These are phyloP conservation scores for Gymnocephalus cernua DNA, from an alignment of 2,113 vertebrate species.

Conservation along the genomic window DNA sequence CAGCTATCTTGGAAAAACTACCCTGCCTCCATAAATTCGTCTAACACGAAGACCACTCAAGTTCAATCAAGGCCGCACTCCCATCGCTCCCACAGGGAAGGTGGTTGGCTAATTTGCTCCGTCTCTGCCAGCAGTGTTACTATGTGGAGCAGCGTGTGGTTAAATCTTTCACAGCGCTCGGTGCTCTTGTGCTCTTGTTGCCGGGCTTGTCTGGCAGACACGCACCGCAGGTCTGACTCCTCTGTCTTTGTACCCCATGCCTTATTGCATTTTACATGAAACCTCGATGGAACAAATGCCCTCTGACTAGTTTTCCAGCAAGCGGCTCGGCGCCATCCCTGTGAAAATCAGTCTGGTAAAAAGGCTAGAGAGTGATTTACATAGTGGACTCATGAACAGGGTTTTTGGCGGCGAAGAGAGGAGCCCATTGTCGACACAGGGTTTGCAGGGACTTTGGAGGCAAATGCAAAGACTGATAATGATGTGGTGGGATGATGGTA, in stretches of 20 bases:
- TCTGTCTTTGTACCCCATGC: conserved; percentile 55
- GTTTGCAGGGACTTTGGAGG: conserved; percentile 32
- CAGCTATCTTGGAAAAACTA: conserved; percentile 40
- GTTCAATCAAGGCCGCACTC: conserved; percentile 50
- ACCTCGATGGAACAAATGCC: conserved; percentile 62
- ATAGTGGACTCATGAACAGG: conserved; percentile 51
- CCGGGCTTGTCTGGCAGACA: conserved; percentile 45
- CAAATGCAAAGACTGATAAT: conserved; percentile 55
- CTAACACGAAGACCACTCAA: conserved; percentile 55
- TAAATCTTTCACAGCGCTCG: conserved; percentile 58
- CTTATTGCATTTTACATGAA: conserved; percentile 71
- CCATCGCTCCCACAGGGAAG: conserved; percentile 31
- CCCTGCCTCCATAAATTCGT: conserved; percentile 56
- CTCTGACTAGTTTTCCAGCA: conserved; percentile 47
- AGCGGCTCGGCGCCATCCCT: conserved; percentile 26
- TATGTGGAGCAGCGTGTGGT: conserved; percentile 47
- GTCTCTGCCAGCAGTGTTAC: conserved; percentile 29
- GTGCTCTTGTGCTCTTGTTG: conserved; percentile 27
- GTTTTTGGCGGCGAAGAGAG: conserved; percentile 19
- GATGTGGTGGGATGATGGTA: conserved; percentile 48
- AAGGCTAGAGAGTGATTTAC: conserved; percentile 52
- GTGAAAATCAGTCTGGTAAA: conserved; percentile 48
- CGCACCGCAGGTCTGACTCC: conserved; percentile 47
- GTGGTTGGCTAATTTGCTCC: conserved; percentile 55
- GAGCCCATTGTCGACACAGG: conserved; percentile 29